Evolutionary conservation across 2,888 invertebrate genomes (phyloP).

Genomic region (Pammene aurita): DNA sequence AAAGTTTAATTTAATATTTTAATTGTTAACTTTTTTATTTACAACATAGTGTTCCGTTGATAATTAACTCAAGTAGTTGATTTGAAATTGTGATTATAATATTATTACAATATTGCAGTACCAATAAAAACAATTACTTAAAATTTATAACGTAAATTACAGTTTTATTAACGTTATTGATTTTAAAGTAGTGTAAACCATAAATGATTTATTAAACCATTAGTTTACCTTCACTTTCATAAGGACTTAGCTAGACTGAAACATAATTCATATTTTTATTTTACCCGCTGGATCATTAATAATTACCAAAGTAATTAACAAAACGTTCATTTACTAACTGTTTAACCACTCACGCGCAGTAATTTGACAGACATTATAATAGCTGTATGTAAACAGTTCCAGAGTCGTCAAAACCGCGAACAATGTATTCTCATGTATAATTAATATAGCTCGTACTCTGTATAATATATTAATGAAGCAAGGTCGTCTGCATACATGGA

Average conservation of each 20-base stretch:
- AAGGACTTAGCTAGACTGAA: too few species aligned
- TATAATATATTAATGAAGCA: slow-evolving; percentile 80
- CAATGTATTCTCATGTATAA: slow-evolving; percentile 54
- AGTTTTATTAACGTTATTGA: not conserved
- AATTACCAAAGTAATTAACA: slow-evolving; percentile 6
- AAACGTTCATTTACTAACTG: slow-evolving; percentile 9
- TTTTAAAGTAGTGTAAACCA: not conserved
- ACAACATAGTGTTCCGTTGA: too few species aligned
- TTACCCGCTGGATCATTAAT: not conserved
- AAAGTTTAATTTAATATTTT: too few species aligned
- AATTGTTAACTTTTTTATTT: too few species aligned
- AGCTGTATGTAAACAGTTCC: slow-evolving; percentile 51
- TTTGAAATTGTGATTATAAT: too few species aligned
- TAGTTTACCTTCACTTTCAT: too few species aligned
- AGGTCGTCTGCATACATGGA: slow-evolving; percentile 78
- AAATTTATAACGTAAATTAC: not conserved
- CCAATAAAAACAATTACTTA: not conserved
- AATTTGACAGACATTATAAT: slow-evolving; percentile 13
- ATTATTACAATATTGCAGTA: too few species aligned
- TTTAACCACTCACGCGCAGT: slow-evolving; percentile 9
- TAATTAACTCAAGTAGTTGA: too few species aligned
- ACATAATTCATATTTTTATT: not conserved
- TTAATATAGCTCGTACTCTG: slow-evolving; percentile 66
- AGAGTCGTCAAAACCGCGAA: slow-evolving; percentile 65
- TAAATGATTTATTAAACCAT: too few species aligned